Evolutionary conservation across 2,888 invertebrate genomes (phyloP).

Genomic region (Phania funesta): DNA sequence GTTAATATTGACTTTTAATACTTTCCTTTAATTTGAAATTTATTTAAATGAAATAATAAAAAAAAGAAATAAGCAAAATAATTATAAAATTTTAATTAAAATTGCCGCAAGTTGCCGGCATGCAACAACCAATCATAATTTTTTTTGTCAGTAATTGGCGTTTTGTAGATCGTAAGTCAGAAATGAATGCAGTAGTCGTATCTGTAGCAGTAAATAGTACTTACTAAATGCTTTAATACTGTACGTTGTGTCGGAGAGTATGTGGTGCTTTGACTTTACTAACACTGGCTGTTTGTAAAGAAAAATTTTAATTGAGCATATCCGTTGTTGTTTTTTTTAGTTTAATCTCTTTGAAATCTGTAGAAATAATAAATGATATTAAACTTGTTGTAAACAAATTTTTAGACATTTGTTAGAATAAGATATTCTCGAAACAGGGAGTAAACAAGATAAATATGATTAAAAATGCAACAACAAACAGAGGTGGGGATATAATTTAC

Average conservation of each 20-base stretch:
- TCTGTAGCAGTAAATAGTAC: neutral
- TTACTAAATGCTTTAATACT: slow-evolving; percentile 11
- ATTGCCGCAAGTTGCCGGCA: slow-evolving; percentile 43
- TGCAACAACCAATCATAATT: slow-evolving; percentile 1
- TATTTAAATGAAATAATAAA: slow-evolving; percentile 10
- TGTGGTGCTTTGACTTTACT: slow-evolving; percentile 43
- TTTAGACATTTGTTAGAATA: neutral
- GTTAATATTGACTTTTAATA: too few species aligned
- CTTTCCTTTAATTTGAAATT: neutral
- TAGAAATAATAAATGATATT: neutral
- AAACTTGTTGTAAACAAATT: neutral
- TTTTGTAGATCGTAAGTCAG: neutral
- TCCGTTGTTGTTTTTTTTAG: slow-evolving; percentile 48
- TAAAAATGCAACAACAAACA: neutral
- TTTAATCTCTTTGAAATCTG: too few species aligned
- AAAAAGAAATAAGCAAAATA: slow-evolving; percentile 40
- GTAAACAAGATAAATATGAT: neutral
- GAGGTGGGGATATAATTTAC: too few species aligned
- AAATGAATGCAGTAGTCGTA: neutral
- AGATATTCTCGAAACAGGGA: neutral
- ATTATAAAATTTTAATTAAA: slow-evolving; percentile 52
- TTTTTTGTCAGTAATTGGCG: slow-evolving; percentile 18
- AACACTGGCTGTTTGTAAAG: slow-evolving; percentile 49
- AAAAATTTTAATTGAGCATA: slow-evolving; percentile 42
- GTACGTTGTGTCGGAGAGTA: slow-evolving; percentile 7